Base-by-base conservation (phyloP, 2,797 vertebrate species). In the Macroramphosus scolopax region DNA sequence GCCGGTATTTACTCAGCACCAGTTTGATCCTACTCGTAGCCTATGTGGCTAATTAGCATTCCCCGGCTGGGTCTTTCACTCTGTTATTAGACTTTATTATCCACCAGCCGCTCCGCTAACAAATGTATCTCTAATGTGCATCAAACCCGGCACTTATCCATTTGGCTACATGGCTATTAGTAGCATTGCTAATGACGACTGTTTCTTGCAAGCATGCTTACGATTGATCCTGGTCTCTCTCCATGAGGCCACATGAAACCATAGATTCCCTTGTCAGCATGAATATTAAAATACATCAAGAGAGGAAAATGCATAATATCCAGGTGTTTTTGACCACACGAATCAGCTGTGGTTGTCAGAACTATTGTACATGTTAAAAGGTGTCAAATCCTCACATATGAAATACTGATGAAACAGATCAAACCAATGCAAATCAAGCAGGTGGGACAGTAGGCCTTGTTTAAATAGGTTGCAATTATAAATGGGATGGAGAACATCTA, bases 1-100 rank as follows among this genome's bases (percentile, higher is more conserved):
- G 35, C 71, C 72, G 68, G 56, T 80, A 78, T 79, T 80, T 75
- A 68, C 62, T 64, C 67, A 73, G 47, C 55, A 62, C 49, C 69
- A 46, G 25, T 76, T 47, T 77, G 73, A 84, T 72, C 71, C 72
- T 68, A n/a, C n/a, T n/a, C n/a, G n/a, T 82, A 78, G 77, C 65
- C 72, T 71, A 39, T 64, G 57, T 63, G 40, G 71, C 80, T 77
- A 77, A 83, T 83, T 77, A 77, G 67, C 70, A 58, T 72, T 56
- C 65, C 58, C 68, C 65, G 69, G 61, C 49, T 75, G 61, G n/a
- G n/a, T n/a, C n/a, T n/a, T n/a, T n/a, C n/a, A n/a, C n/a, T n/a
- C n/a, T n/a, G n/a, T n/a, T n/a, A n/a, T n/a, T n/a, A n/a, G n/a
- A 56, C 69, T 62, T 25, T 41, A 20, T 37, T 31, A 43, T 52